Percentiles rank a stretch among this genome's conserved stretches.
Evolutionary conservation across 92 coral and sea anemone species (phyloP).

Genomic region (Zoanthus solanderi): DNA sequence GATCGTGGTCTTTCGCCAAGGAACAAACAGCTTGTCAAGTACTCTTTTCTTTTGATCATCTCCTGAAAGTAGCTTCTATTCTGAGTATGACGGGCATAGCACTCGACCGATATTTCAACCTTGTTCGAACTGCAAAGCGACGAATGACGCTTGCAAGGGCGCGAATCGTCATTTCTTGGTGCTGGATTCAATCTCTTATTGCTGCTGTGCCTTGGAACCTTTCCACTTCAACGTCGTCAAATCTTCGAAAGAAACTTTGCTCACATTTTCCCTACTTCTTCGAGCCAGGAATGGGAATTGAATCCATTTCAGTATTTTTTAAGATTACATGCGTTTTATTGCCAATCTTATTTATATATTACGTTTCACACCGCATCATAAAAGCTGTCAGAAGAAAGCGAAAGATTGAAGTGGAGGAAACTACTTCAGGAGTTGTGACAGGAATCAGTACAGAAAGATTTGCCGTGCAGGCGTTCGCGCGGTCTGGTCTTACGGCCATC

Average conservation of each 20-base stretch:
- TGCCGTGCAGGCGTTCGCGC: constrained; percentile 58
- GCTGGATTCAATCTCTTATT: constrained; percentile 66
- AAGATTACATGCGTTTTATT: constrained; percentile 52
- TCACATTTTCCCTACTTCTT: constrained; percentile 54
- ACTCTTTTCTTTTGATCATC: constrained; percentile 61
- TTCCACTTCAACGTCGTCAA: constrained; percentile 14
- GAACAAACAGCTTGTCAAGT: constrained; percentile 49
- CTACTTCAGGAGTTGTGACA: constrained; percentile 32
- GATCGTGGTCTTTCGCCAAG: constrained; percentile 37
- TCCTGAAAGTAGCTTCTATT: constrained; percentile 63
- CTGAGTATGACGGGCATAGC: constrained; percentile 78
- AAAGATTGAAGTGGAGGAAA: constrained; percentile 52
- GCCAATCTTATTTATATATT: constrained; percentile 57
- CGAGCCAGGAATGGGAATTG: constrained; percentile 49
- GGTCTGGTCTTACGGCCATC: constrained; percentile 70
- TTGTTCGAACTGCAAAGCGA: constrained; percentile 59
- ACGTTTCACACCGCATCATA: constrained; percentile 58
- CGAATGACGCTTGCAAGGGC: constrained; percentile 56
- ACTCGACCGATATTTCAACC: constrained; percentile 69
- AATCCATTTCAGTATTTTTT: constrained; percentile 50
- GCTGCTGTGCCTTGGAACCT: constrained; percentile 75
- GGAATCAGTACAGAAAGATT: constrained; percentile 61
- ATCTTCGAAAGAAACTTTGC: constrained; percentile 25
- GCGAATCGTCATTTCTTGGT: constrained; percentile 45
- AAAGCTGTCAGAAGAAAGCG: constrained; percentile 68